phyloP scores from a whole-genome alignment of 1,140 invertebrate species.

The Choristoneura fumiferana region DNA sequence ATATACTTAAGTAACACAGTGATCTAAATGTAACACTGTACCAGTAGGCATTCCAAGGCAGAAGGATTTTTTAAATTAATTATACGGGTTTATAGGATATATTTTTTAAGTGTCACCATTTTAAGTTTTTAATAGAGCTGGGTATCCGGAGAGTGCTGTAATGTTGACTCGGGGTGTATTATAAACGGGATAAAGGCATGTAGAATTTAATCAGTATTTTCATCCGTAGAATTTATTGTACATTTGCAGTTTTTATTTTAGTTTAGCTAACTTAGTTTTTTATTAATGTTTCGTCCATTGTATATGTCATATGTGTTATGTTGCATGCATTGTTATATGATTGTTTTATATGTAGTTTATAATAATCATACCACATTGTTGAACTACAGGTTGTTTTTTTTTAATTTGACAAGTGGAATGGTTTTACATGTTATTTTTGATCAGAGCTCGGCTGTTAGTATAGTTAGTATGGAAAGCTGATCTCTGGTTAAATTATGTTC shows the following conservation, averaged over 20 bases:
- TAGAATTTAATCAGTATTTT: constrained; percentile 2
- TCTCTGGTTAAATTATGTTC: constrained; percentile 13
- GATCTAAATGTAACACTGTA: too few species aligned
- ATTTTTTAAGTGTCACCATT: too few species aligned
- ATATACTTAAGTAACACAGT: too few species aligned
- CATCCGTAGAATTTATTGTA: constrained; percentile 5
- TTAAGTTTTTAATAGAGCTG: background rate
- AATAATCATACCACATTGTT: background rate
- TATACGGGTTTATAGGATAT: too few species aligned
- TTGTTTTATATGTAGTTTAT: constrained; percentile 12
- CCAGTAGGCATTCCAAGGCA: too few species aligned
- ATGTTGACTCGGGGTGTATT: background rate
- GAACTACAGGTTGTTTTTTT: background rate
- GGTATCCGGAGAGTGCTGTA: constrained; percentile 16
- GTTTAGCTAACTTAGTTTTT: background rate
- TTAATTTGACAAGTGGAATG: background rate
- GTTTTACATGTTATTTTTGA: background rate
- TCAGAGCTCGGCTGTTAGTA: background rate
- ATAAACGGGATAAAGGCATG: background rate
- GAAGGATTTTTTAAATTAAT: constrained; percentile 2
- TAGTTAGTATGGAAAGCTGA: background rate
- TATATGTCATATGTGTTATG: constrained; percentile 24
- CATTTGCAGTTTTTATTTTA: background rate
- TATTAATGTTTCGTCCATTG: constrained; percentile 14
- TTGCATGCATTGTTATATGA: constrained; percentile 40